These are phyloP conservation scores for Trachelus troglodyta DNA, from an alignment of 2,888 invertebrate genomes.

Conservation along the genomic window DNA sequence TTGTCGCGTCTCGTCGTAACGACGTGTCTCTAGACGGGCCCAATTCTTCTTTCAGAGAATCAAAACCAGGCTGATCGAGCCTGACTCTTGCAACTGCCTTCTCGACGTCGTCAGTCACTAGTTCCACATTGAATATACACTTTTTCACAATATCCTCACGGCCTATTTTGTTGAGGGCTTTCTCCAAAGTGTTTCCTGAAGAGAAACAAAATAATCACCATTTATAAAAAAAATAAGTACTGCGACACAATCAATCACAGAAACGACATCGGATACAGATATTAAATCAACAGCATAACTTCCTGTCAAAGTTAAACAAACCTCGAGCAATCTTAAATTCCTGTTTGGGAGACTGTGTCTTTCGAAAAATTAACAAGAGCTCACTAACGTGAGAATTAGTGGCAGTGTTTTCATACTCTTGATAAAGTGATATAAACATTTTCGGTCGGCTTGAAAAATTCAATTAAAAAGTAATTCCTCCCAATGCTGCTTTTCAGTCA, in stretches of 20 bases:
- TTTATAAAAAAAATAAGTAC: neutral
- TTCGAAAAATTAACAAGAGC: constrained; percentile 50
- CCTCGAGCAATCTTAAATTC: constrained; percentile 43
- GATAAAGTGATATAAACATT: constrained; percentile 60
- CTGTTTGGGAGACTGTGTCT: constrained; percentile 35
- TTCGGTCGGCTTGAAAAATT: constrained; percentile 25
- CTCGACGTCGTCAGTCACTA: constrained; percentile 79
- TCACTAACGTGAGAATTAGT: constrained; percentile 53
- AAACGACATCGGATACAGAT: too few species aligned
- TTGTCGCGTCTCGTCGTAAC: constrained; percentile 73
- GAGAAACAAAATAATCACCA: constrained; percentile 14
- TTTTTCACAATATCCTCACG: constrained; percentile 85
- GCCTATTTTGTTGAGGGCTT: constrained; percentile 81
- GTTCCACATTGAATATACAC: constrained; percentile 79
- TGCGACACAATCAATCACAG: too few species aligned
- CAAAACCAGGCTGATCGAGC: constrained; percentile 71
- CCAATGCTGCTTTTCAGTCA: neutral
- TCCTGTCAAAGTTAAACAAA: constrained; percentile 30
- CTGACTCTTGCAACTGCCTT: constrained; percentile 70
- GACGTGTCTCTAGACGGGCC: constrained; percentile 81
- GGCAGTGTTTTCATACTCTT: constrained; percentile 51
- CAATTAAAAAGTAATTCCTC: neutral
- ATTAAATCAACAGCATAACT: too few species aligned
- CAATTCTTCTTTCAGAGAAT: constrained; percentile 77
- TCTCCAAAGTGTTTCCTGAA: constrained; percentile 79